Evolutionary conservation across 2,888 invertebrate genomes (phyloP).

Genomic region (Caenorhabditis doughertyi): DNA sequence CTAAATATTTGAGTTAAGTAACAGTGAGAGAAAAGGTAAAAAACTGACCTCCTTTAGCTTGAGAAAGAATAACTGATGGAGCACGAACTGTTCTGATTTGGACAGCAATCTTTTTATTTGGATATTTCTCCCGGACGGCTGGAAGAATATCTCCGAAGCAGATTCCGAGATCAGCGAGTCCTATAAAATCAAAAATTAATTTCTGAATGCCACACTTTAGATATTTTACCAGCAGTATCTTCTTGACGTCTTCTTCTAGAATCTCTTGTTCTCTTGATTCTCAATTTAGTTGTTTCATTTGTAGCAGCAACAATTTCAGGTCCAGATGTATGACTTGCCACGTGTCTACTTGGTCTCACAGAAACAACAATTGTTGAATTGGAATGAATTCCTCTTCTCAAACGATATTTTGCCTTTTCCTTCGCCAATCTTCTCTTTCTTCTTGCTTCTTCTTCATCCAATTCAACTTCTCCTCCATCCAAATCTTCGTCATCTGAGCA

Average conservation of each 20-base stretch:
- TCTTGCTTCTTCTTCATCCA: conserved; percentile 63
- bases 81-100: conserved; percentile 77
- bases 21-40: neutral
- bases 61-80: conserved; percentile 74
- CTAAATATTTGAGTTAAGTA: conserved; percentile 27
- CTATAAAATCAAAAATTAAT: conserved; percentile 22
- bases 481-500: conserved; percentile 79
- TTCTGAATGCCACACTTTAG: neutral
- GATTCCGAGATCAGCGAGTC: conserved; percentile 79
- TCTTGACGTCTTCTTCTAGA: conserved; percentile 63
- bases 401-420: conserved; percentile 45
- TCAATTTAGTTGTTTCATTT: conserved; percentile 41
- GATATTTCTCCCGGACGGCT: conserved; percentile 80
- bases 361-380: conserved; percentile 42
- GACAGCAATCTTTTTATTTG: conserved; percentile 78
- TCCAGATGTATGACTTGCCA: conserved; percentile 32
- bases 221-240: conserved; percentile 61
- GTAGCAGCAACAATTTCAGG: conserved; percentile 32
- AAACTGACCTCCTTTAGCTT: conserved; percentile 69
- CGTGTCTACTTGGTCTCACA: conserved; percentile 34
- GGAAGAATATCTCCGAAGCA: conserved; percentile 82
- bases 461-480: conserved; percentile 73
- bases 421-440: conserved; percentile 54
- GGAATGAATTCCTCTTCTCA: conserved; percentile 49
- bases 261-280: conserved; percentile 55